Conservation (phyloP, 2,113 vertebrate species). For the Gymnocephalus cernua region DNA sequence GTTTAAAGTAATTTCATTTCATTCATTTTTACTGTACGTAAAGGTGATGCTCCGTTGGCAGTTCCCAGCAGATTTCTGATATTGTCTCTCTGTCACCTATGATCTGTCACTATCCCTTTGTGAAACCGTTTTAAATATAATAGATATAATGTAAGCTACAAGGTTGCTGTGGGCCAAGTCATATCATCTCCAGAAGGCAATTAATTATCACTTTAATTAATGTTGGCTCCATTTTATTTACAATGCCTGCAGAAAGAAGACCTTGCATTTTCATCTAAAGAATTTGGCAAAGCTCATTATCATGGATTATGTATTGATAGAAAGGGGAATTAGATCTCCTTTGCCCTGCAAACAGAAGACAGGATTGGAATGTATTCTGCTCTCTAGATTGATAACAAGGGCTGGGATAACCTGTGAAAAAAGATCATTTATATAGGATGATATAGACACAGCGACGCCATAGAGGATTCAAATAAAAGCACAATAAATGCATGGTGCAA, state of each 20-base stretch:
- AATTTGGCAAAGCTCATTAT: slow-evolving; percentile 80
- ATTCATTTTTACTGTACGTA: neutral
- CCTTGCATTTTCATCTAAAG: slow-evolving; percentile 79
- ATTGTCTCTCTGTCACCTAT: slow-evolving; percentile 10
- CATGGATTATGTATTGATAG: slow-evolving; percentile 81
- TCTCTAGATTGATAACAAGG: slow-evolving; percentile 36
- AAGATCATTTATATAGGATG: slow-evolving; percentile 11
- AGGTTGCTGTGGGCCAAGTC: slow-evolving; percentile 68
- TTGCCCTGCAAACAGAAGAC: slow-evolving; percentile 64
- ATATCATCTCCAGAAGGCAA: slow-evolving; percentile 80
- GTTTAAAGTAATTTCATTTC: neutral
- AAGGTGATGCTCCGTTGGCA: neutral
- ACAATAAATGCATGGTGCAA: slow-evolving; percentile 9
- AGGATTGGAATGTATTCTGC: slow-evolving; percentile 35
- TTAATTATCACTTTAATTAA: slow-evolving; percentile 84
- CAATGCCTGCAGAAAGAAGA: slow-evolving; percentile 80
- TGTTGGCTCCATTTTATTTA: slow-evolving; percentile 83
- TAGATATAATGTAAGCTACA: slow-evolving; percentile 65
- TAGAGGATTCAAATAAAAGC: slow-evolving; percentile 41
- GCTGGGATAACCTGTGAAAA: slow-evolving; percentile 33
- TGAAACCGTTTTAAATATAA: slow-evolving; percentile 57
- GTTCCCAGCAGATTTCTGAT: neutral
- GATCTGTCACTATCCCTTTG: slow-evolving; percentile 17
- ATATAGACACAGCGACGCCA: slow-evolving; percentile 10
- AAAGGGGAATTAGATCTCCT: slow-evolving; percentile 77